phyloP scores from a whole-genome alignment of 1,140 invertebrate genomes.

The Microplitis demolitor region DNA sequence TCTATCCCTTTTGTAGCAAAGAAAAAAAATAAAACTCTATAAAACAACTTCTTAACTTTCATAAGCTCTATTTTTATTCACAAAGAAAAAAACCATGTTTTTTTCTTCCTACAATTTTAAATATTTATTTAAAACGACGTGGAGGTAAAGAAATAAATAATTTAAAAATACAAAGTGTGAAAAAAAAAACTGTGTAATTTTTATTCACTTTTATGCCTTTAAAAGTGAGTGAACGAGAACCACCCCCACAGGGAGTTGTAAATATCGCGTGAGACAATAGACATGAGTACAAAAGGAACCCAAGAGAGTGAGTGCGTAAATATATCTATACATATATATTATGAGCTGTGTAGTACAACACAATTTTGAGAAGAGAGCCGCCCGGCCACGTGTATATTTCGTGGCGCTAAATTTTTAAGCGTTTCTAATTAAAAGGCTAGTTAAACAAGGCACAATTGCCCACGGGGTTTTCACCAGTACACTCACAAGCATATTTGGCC shows the following conservation, averaged over 20 bases:
- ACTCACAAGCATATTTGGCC: slow-evolving; percentile 29
- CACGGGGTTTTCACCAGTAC: slow-evolving; percentile 34
- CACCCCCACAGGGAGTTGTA: slow-evolving; percentile 35
- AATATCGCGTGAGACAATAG: slow-evolving; percentile 50
- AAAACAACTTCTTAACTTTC: neutral
- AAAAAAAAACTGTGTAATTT: neutral
- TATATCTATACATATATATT: neutral
- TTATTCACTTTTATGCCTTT: neutral
- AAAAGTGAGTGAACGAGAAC: neutral
- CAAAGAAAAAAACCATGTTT: neutral
- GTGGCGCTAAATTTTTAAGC: slow-evolving; percentile 60
- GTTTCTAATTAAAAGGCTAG: slow-evolving; percentile 64
- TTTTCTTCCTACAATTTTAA: neutral
- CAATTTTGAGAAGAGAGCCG: slow-evolving; percentile 41
- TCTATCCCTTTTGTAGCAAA: neutral
- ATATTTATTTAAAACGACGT: neutral
- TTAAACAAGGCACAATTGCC: slow-evolving; percentile 59
- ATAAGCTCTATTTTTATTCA: neutral
- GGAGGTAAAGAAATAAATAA: neutral
- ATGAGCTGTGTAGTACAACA: slow-evolving; percentile 5
- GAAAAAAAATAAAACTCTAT: neutral
- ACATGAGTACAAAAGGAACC: slow-evolving; percentile 46
- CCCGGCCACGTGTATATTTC: slow-evolving; percentile 43
- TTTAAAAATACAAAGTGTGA: neutral
- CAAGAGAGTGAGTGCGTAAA: slow-evolving; percentile 11